Evolutionary conservation across 53 echinoderm and acorn worm species (phyloP), one percentile per base, ranked within the genome.

Genomic region (Antedon mediterranea): DNA sequence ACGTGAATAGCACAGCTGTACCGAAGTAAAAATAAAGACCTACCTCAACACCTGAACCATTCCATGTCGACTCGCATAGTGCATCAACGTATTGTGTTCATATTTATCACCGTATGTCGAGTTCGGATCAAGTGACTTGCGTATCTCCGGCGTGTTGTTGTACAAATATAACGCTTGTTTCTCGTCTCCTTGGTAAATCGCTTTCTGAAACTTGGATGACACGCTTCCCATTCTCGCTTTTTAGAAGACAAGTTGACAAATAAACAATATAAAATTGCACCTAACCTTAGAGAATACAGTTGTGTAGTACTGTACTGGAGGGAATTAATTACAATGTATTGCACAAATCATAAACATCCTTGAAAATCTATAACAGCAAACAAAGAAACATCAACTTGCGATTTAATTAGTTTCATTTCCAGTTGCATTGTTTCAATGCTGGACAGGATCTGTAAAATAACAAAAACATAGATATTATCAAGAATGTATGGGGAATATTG

Each of bases 201-300:
- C 95, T 73, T 92, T 95, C 32, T 92, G 91, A 71, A 95, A 95
- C 82, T 95, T 95, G 76, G 87, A 89, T n/a, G 95, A 95, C 30
- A 88, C 92, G 74, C 89, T 92, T 29, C 95, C 95, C 95, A 95
- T 95, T 18, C 23, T 57, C 23, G 57, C 57, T 57, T 57, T 57
- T 57, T 18, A 8, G 1, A 57, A 57, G 7, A 57, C 3, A 23
- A 2, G 9, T 57, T 57, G 57, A 8, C 11, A 57, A 57, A 57
- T 26, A 41, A 41, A 5, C 5, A 13, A 11, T 2, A 57, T 11
- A 57, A 18, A 57, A 57, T 57, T 57, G 57, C 57, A 57, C 57
- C 23, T 8, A 57, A 18, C 1, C 23, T 57, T 6, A 23, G 57
- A 57, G 23, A 11, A 26, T 13, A 57, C 9, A 26, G 11, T 3